Percentiles rank a stretch among this genome's conserved stretches.
Evolutionary conservation across 2,888 invertebrate species (phyloP).

Genomic region (Morpho deidamia): DNA sequence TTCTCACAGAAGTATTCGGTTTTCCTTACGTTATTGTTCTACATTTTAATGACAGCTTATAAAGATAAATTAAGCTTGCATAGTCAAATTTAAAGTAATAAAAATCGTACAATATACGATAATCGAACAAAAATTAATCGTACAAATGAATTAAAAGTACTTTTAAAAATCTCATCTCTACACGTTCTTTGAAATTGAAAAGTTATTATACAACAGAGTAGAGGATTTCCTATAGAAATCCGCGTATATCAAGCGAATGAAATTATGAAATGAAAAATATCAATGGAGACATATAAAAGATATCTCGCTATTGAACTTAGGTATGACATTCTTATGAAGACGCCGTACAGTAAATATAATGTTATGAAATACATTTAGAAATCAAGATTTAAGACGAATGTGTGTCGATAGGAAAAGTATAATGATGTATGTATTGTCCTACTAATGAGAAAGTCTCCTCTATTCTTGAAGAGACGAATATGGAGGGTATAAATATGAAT

Average conservation of each 20-base stretch:
- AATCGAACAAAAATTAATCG: neutral
- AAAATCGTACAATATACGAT: too few species aligned
- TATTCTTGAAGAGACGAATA: too few species aligned
- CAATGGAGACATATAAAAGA: constrained; percentile 20
- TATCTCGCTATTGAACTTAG: constrained; percentile 12
- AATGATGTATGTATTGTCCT: too few species aligned
- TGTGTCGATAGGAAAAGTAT: too few species aligned
- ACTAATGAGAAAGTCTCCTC: too few species aligned
- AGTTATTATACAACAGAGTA: constrained; percentile 3
- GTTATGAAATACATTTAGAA: neutral
- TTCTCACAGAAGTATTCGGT: too few species aligned
- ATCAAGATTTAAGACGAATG: too few species aligned
- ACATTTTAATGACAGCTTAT: too few species aligned
- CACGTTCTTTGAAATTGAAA: constrained; percentile 8
- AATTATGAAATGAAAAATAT: constrained; percentile 25
- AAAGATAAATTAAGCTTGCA: too few species aligned
- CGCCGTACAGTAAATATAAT: neutral
- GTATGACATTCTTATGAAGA: constrained; percentile 1
- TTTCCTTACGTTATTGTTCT: too few species aligned
- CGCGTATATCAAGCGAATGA: constrained; percentile 13
- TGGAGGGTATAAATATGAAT: too few species aligned
- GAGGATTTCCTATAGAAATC: constrained; percentile 15
- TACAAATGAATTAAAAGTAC: neutral
- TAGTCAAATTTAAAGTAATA: too few species aligned
- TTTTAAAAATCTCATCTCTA: neutral